Percentiles rank a stretch among this genome's conserved stretches.
phyloP scores from a whole-genome alignment of 2,797 vertebrate species.

The Hapalemur alaotrensis region DNA sequence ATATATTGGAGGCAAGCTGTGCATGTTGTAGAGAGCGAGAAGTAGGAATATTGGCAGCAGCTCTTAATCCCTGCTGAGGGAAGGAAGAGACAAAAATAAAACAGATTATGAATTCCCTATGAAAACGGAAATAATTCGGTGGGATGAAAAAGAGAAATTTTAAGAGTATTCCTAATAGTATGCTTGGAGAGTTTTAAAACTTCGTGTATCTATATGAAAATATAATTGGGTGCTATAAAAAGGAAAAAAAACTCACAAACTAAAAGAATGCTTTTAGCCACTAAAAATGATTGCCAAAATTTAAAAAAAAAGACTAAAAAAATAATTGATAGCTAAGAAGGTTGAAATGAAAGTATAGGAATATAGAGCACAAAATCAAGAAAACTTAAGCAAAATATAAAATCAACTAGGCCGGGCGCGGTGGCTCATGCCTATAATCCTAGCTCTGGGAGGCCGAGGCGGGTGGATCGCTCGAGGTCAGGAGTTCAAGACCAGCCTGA shows the following conservation, averaged over 20 bases:
- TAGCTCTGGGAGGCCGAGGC: too few relatives aligned
- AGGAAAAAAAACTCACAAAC: not conserved
- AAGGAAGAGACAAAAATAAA: constrained; percentile 23
- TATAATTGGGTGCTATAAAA: not conserved
- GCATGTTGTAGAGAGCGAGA: not conserved
- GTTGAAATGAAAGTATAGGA: not conserved
- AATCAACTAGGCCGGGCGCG: too few relatives aligned
- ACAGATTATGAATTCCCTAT: not conserved
- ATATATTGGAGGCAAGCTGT: not conserved
- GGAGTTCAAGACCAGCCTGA: too few relatives aligned
- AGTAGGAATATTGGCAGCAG: not conserved
- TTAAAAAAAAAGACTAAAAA: not conserved
- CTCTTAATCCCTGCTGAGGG: not conserved
- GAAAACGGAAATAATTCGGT: not conserved
- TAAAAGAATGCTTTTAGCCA: not conserved
- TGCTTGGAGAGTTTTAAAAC: not conserved
- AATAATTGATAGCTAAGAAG: not conserved
- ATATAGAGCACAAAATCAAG: not conserved
- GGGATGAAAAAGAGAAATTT: not conserved
- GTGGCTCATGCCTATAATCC: too few relatives aligned
- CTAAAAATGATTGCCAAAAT: not conserved
- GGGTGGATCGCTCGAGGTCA: too few relatives aligned
- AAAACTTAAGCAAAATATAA: not conserved
- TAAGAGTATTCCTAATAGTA: not conserved
- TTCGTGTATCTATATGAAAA: not conserved